These are phyloP conservation scores for Caenorhabditis plicata DNA, from an alignment of 2,888 invertebrate species.

Conservation along the genomic window DNA sequence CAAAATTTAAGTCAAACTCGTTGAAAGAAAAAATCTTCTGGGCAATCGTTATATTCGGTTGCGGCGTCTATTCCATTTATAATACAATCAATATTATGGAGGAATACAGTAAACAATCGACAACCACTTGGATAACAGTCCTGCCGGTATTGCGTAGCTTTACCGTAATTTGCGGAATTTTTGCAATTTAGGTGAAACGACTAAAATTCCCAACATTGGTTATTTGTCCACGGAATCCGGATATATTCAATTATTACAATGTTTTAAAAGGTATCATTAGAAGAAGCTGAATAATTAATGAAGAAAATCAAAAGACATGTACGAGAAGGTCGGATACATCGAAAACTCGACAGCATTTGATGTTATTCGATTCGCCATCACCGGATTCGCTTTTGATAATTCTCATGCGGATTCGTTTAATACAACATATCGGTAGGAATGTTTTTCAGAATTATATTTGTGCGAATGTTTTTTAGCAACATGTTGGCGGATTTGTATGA, in stretches of 20 bases:
- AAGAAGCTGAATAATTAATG: too few species aligned
- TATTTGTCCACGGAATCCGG: constrained; percentile 38
- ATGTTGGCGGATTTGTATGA: constrained; percentile 9
- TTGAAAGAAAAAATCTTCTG: constrained; percentile 32
- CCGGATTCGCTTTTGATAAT: constrained; percentile 29
- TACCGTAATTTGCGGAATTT: not conserved
- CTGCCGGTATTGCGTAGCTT: constrained; percentile 16
- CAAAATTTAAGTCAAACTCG: constrained; percentile 20
- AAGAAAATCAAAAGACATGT: constrained; percentile 19
- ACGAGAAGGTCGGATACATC: constrained; percentile 21
- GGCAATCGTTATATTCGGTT: constrained; percentile 21
- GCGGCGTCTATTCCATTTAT: constrained; percentile 26
- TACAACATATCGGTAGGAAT: constrained; percentile 16
- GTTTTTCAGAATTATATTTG: not conserved
- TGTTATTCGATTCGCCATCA: constrained; percentile 26
- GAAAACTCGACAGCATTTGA: constrained; percentile 21
- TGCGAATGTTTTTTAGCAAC: constrained; percentile 4
- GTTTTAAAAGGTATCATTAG: constrained; percentile 23
- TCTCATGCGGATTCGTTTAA: constrained; percentile 17
- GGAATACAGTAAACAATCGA: constrained; percentile 30
- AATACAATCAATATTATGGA: constrained; percentile 30
- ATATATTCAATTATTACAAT: constrained; percentile 33
- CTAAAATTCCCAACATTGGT: constrained; percentile 36
- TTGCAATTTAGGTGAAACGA: constrained; percentile 14
- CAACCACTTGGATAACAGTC: constrained; percentile 33